Conservation (phyloP, 2,113 vertebrate genomes). For the Menidia beryllina region DNA sequence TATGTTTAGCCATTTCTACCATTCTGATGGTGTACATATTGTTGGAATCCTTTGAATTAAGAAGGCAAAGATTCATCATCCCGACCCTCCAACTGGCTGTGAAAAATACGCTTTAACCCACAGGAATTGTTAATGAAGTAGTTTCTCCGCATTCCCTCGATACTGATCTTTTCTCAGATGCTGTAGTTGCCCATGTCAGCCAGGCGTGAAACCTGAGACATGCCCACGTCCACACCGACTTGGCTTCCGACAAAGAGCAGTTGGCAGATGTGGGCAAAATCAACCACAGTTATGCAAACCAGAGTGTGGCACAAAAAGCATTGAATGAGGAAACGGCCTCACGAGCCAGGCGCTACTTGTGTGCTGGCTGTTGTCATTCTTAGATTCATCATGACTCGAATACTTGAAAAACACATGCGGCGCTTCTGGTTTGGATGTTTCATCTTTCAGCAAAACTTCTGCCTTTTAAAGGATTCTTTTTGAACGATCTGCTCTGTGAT, state of each 20-base stretch:
- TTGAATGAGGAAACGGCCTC: background rate
- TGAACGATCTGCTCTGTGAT: background rate
- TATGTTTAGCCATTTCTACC: background rate
- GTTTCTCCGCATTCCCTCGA: background rate
- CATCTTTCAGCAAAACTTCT: background rate
- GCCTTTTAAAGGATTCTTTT: too few relatives aligned
- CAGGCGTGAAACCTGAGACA: background rate
- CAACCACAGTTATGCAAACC: background rate
- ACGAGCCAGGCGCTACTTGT: background rate
- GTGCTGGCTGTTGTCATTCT: background rate
- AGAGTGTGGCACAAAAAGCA: background rate
- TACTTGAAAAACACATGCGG: slow-evolving; percentile 19
- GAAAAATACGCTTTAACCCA: too few relatives aligned
- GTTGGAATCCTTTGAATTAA: background rate
- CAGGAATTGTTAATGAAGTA: background rate
- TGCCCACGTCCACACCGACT: background rate
- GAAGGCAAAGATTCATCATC: background rate
- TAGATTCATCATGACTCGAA: slow-evolving; percentile 12
- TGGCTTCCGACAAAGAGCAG: background rate
- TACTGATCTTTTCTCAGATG: too few relatives aligned
- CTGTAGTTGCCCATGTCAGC: background rate
- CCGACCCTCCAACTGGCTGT: background rate
- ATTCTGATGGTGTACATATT: slow-evolving; percentile 1
- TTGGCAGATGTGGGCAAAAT: background rate
- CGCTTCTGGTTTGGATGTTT: background rate